A percentile compares a stretch with the other conserved stretches of the same genome.
phyloP scores from a whole-genome alignment of 2,888 invertebrate species.

The Drosophila parthenogenetica region DNA sequence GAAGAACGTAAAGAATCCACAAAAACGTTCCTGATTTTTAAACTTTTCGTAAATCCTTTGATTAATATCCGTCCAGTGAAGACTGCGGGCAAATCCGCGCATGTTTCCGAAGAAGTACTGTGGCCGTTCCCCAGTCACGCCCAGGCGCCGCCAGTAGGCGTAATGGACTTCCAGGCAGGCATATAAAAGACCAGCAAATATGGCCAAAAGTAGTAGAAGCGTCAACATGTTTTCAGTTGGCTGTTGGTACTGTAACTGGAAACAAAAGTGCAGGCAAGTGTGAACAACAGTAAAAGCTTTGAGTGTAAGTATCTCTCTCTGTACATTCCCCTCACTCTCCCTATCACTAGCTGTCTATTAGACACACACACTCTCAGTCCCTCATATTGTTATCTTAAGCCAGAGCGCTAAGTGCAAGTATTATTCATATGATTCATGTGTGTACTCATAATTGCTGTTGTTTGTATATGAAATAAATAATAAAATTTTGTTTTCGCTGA shows the following conservation, averaged over 20 bases:
- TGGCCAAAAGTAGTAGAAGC: constrained; percentile 36
- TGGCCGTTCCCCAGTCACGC: constrained; percentile 64
- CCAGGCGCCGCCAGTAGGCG: constrained; percentile 65
- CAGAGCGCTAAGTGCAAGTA: neutral
- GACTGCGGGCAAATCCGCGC: constrained; percentile 52
- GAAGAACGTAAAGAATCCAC: constrained; percentile 71
- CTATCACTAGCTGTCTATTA: neutral
- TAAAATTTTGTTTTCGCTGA: neutral
- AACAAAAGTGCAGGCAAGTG: neutral
- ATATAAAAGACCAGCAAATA: constrained; percentile 24
- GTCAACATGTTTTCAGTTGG: constrained; percentile 40
- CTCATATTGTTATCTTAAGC: neutral
- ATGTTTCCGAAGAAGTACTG: constrained; percentile 65
- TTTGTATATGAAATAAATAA: neutral
- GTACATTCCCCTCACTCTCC: neutral
- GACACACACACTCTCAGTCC: neutral
- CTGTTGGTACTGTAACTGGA: constrained; percentile 38
- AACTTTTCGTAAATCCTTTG: constrained; percentile 62
- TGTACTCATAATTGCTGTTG: neutral
- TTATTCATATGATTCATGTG: neutral
- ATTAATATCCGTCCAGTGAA: constrained; percentile 72
- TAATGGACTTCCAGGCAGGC: constrained; percentile 46
- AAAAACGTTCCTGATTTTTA: constrained; percentile 58
- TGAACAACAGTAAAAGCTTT: constrained; percentile 30
- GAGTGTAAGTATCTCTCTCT: neutral